Evolutionary conservation across 2,113 vertebrate genomes (phyloP).

Genomic region (Cariama cristata): DNA sequence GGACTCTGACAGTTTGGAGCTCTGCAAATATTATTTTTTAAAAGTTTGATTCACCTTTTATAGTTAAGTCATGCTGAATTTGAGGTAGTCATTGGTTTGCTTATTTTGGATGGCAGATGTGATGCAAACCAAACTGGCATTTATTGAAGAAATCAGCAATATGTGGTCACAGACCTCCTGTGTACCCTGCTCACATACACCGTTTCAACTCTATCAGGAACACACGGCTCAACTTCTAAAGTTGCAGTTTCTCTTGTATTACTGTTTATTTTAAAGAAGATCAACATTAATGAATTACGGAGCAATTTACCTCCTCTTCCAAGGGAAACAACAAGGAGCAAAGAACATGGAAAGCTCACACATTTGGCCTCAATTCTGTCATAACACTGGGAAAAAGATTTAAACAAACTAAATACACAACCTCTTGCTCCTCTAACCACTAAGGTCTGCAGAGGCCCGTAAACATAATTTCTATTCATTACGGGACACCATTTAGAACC

Average conservation of each 20-base stretch:
- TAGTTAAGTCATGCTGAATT: constrained; percentile 18
- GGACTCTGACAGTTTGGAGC: constrained; percentile 5
- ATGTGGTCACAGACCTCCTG: background rate
- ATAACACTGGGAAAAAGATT: background rate
- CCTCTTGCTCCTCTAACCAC: background rate
- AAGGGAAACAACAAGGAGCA: constrained; percentile 20
- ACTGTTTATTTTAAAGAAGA: constrained; percentile 22
- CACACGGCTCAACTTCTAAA: constrained; percentile 15
- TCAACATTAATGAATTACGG: background rate
- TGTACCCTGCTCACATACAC: background rate
- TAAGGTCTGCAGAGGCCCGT: background rate
- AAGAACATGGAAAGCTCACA: background rate
- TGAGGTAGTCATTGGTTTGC: background rate
- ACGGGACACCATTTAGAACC: background rate
- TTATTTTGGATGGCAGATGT: constrained; percentile 30
- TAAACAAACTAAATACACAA: background rate
- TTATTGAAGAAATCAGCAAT: constrained; percentile 11
- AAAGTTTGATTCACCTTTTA: constrained; percentile 42
- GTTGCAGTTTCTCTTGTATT: background rate
- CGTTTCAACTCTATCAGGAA: background rate
- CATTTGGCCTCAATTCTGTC: background rate
- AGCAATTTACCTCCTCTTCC: constrained; percentile 8
- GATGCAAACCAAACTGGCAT: background rate
- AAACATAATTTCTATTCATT: background rate
- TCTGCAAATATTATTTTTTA: constrained; percentile 14